These are phyloP conservation scores for Capitulum mitella DNA, from an alignment of 2,888 invertebrate genomes.

Conservation along the genomic window DNA sequence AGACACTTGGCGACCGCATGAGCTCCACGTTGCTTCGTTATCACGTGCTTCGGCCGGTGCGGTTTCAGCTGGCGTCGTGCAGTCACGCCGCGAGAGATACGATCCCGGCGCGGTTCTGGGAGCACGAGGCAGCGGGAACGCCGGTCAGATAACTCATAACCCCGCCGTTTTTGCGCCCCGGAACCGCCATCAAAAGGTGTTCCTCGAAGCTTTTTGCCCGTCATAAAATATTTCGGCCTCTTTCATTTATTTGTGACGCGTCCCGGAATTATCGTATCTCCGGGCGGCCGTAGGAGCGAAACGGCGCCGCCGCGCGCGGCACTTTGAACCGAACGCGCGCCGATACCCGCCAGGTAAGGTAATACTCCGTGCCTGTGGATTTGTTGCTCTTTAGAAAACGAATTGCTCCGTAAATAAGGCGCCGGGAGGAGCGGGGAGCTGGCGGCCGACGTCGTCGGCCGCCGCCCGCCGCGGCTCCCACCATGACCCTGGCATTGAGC, in stretches of 20 bases:
- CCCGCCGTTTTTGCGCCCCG: background rate
- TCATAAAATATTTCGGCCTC: conserved; percentile 14
- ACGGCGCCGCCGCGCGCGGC: background rate
- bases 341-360: background rate
- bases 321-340: background rate
- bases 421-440: background rate
- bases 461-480: background rate
- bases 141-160: background rate
- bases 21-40: too few species aligned
- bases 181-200: background rate
- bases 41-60: too few species aligned
- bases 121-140: background rate
- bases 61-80: too few species aligned
- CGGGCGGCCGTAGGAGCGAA: background rate
- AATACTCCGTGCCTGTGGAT: conserved; percentile 3
- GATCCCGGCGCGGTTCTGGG: too few species aligned
- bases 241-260: conserved; percentile 23
- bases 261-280: background rate
- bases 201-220: background rate
- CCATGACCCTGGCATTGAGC: background rate
- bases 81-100: too few species aligned
- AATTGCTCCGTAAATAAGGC: conserved; percentile 12
- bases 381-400: conserved; percentile 21
- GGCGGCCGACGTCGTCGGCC: background rate
- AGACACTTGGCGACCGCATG: too few species aligned